Evolutionary conservation across 2,113 vertebrate species (phyloP), one percentile per base, ranked within the genome.

Genomic region (Clarias magur): DNA sequence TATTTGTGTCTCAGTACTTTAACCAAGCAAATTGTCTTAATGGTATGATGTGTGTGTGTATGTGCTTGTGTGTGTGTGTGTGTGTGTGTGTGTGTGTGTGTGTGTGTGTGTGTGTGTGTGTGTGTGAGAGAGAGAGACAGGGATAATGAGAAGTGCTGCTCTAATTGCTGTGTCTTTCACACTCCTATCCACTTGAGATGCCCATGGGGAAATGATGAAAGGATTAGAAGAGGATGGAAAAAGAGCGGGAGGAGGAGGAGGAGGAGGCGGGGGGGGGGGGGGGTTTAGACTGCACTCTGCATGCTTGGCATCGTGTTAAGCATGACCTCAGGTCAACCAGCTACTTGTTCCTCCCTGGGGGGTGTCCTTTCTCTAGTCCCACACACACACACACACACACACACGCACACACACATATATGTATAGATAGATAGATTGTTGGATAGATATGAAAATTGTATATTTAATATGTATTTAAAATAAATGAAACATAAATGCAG

Each of bases 161-260:
- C 90, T 95, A 92, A 94, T 94, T 92, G 91, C 92, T 92, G 92
- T 87, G 89, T 87, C 85, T 72, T 82, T 87, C 57, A 73, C 86
- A 82, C 86, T 70, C 59, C 59, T 87, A 57, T 87, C 80, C 68
- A 82, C 80, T 87, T 23, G 78, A 88, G 86, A 70, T 75, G 76
- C 65, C 56, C 54, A 30, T 38, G 10, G 83, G 85, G 88, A 68
- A 88, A 87, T 86, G 67, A 86, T 84, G 88, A 86, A 85, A 80
- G 87, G 88, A 54, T 60, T 87, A 88, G 88, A 82, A 63, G 25
- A 82, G 63, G 84, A 62, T 57, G 10, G 7, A 56, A 10, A 79
- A 56, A 82, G 63, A 53, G 73, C 48, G 70, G 30, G 48, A 48
- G 21, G 19, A 38, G 27, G 60, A 54, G 82, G 19, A n/a, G n/a